Evolutionary conservation across 2,797 vertebrate genomes (phyloP).

Genomic region (Hyperoplus lanceolatus): DNA sequence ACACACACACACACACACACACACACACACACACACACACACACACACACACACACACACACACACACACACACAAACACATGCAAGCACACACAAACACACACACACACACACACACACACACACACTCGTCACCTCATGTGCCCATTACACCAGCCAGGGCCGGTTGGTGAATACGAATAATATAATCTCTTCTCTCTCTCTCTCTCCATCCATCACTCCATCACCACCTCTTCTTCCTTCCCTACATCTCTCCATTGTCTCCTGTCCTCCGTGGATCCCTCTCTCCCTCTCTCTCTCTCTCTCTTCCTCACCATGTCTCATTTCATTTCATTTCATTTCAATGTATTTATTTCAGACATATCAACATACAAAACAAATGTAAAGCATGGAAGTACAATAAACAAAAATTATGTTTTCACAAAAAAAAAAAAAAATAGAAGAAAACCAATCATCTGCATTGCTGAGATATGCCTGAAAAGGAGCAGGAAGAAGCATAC

Average conservation of each 20-base stretch:
- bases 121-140: slow-evolving; percentile 41
- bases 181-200: slow-evolving; percentile 38
- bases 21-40: slow-evolving; percentile 11
- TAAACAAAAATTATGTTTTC: too few relatives aligned
- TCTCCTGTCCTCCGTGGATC: background rate
- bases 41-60: slow-evolving; percentile 13
- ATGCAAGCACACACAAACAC: slow-evolving; percentile 22
- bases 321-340: too few relatives aligned
- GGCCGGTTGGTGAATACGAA: slow-evolving; percentile 52
- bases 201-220: background rate
- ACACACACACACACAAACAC: slow-evolving; percentile 26
- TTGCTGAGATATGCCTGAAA: too few relatives aligned
- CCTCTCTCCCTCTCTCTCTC: background rate
- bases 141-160: slow-evolving; percentile 44
- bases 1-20: slow-evolving; percentile 25
- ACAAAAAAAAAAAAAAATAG: too few relatives aligned
- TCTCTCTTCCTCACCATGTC: background rate
- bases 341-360: too few relatives aligned
- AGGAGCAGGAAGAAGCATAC: too few relatives aligned
- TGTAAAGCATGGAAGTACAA: too few relatives aligned
- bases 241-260: background rate
- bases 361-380: too few relatives aligned
- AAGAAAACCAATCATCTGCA: too few relatives aligned
- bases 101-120: slow-evolving; percentile 33
- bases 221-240: background rate